phyloP scores from a whole-genome alignment of 2,888 invertebrate genomes.

The Pterobdella sp. region DNA sequence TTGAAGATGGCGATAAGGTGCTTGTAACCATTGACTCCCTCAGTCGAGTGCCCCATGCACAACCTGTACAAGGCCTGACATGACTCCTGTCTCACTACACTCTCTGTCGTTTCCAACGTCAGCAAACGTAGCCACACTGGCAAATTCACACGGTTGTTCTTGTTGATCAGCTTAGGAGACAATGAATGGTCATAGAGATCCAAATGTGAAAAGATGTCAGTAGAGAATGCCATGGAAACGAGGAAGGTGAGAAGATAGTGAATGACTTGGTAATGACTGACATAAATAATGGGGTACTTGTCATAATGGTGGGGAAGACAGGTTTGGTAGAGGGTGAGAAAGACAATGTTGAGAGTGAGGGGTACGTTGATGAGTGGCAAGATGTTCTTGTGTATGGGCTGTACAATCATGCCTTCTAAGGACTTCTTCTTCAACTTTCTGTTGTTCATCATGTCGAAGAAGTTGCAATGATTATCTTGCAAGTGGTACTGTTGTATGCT shows the following conservation, averaged over 20 bases:
- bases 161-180: slow-evolving; percentile 78
- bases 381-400: slow-evolving; percentile 63
- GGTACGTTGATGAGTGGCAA: slow-evolving; percentile 67
- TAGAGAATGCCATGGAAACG: slow-evolving; percentile 85
- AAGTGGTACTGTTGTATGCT: slow-evolving; percentile 59
- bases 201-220: slow-evolving; percentile 64
- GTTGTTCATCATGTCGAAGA: slow-evolving; percentile 40
- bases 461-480: slow-evolving; percentile 43
- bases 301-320: neutral
- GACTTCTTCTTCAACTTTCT: slow-evolving; percentile 43
- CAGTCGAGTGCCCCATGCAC: slow-evolving; percentile 61
- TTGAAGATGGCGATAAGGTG: slow-evolving; percentile 67
- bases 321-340: neutral
- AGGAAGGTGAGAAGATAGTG: slow-evolving; percentile 84
- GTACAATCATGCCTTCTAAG: slow-evolving; percentile 63
- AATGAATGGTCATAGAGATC: slow-evolving; percentile 76
- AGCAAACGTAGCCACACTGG: slow-evolving; percentile 71
- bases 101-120: slow-evolving; percentile 83
- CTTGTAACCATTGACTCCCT: slow-evolving; percentile 47
- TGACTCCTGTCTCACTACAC: slow-evolving; percentile 78
- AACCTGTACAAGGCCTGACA: slow-evolving; percentile 84
- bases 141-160: slow-evolving; percentile 60
- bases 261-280: slow-evolving; percentile 67
- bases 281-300: slow-evolving; percentile 35
- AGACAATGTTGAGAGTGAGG: slow-evolving; percentile 30